These are phyloP conservation scores for Drosophila orosa DNA, from an alignment of 1,140 invertebrate species.

Conservation along the genomic window DNA sequence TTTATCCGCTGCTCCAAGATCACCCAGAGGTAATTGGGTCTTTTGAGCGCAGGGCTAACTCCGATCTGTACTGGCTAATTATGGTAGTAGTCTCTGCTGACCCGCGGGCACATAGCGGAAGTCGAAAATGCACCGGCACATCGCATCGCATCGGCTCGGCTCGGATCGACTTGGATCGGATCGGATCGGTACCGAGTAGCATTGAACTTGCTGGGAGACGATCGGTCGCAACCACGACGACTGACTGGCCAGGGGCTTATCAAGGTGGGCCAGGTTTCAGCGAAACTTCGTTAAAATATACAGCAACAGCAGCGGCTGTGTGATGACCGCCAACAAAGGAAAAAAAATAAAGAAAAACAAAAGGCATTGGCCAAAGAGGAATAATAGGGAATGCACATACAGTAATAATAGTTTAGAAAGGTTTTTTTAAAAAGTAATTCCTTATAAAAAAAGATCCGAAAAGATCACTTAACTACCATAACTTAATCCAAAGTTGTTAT, in stretches of 20 bases:
- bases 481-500: too few relatives aligned
- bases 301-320: slow-evolving; percentile 32
- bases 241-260: slow-evolving; percentile 52
- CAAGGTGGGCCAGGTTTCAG: slow-evolving; percentile 75
- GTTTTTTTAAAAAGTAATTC: too few relatives aligned
- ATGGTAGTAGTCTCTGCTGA: slow-evolving; percentile 9
- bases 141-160: slow-evolving; percentile 2
- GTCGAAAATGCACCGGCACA: slow-evolving; percentile 57
- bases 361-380: slow-evolving; percentile 35
- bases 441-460: background rate
- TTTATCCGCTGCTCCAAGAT: slow-evolving; percentile 18
- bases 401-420: background rate
- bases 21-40: slow-evolving; percentile 19
- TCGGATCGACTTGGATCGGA: slow-evolving; percentile 9
- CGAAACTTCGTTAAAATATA: slow-evolving; percentile 59
- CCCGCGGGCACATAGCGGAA: slow-evolving; percentile 53
- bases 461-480: too few relatives aligned
- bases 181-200: slow-evolving; percentile 36
- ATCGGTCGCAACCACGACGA: slow-evolving; percentile 13
- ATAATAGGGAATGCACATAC: slow-evolving; percentile 20
- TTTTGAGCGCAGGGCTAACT: slow-evolving; percentile 18
- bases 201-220: slow-evolving; percentile 71
- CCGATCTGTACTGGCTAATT: slow-evolving; percentile 42
- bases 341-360: slow-evolving; percentile 41
- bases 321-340: slow-evolving; percentile 70